Percentiles rank a stretch among this genome's conserved stretches.
phyloP scores from a whole-genome alignment of 53 echinoderm and acorn worm genomes.

The Zoroaster sp. region DNA sequence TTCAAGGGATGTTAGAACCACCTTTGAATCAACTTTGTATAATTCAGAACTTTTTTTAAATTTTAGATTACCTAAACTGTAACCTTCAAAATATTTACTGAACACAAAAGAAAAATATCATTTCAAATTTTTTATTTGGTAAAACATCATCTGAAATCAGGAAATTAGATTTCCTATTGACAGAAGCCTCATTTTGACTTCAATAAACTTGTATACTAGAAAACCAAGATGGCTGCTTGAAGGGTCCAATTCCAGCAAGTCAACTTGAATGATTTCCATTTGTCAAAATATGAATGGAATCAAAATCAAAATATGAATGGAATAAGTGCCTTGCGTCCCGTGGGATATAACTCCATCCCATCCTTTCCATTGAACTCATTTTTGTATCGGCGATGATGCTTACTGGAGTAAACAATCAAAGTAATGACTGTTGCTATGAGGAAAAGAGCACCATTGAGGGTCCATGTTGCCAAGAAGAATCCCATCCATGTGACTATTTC shows the following conservation, averaged over 20 bases:
- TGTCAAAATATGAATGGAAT: slow-evolving; percentile 53
- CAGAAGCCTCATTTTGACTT: too few species aligned
- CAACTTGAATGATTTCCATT: neutral
- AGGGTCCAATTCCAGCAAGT: neutral
- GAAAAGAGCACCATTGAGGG: slow-evolving; percentile 8
- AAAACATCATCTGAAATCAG: too few species aligned
- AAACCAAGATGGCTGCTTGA: too few species aligned
- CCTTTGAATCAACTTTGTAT: too few species aligned
- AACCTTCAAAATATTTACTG: too few species aligned
- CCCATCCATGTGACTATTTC: slow-evolving; percentile 57
- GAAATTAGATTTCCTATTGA: too few species aligned
- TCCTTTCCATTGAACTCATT: slow-evolving; percentile 47
- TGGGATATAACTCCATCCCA: slow-evolving; percentile 51
- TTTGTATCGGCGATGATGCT: slow-evolving; percentile 46
- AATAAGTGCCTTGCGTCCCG: slow-evolving; percentile 42
- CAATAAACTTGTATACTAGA: too few species aligned
- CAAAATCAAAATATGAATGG: slow-evolving; percentile 54
- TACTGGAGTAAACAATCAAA: neutral
- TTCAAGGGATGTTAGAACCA: too few species aligned
- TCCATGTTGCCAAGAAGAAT: slow-evolving; percentile 49
- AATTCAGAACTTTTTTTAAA: too few species aligned
- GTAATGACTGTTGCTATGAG: slow-evolving; percentile 26
- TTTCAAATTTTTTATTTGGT: too few species aligned
- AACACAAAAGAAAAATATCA: too few species aligned
- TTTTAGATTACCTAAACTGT: too few species aligned